A percentile compares a stretch with the other conserved stretches of the same genome.
Evolutionary conservation across 37 sponge, comb jelly and placozoan species (phyloP).

Genomic region (Haliclona indistincta): DNA sequence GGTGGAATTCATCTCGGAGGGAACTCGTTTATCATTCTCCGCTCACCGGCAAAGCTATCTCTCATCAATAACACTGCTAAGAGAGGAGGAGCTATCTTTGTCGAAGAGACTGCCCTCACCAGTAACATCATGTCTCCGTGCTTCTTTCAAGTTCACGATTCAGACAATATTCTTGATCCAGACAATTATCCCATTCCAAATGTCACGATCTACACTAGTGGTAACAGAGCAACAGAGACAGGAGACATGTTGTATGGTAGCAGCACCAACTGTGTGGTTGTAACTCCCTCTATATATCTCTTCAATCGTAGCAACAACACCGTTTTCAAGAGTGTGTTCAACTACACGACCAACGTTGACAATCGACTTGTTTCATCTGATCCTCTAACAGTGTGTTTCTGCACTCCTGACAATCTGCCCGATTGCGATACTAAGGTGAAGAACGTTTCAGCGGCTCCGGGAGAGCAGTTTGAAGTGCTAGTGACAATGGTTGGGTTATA

Average conservation of each 20-base stretch:
- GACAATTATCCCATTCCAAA: no score
- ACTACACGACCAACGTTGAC: not conserved
- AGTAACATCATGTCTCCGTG: not conserved
- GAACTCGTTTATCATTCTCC: not conserved
- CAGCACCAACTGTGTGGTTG: no score
- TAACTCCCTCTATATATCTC: no score
- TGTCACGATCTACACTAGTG: not conserved
- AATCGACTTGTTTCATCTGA: conserved; percentile 14
- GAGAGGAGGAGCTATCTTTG: conserved; percentile 6
- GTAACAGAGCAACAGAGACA: not conserved
- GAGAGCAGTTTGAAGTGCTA: not conserved
- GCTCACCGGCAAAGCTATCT: not conserved
- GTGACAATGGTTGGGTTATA: conserved; percentile 2
- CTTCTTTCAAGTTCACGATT: not conserved
- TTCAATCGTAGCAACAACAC: no score
- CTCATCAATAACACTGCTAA: not conserved
- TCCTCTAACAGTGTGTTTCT: conserved; percentile 20
- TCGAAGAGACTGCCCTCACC: not conserved
- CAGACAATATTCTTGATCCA: not conserved
- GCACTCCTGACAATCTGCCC: not conserved
- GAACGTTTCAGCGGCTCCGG: not conserved
- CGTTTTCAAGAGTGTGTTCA: not conserved
- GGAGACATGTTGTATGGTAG: not conserved
- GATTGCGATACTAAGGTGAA: not conserved
- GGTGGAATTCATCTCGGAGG: no score